A percentile compares a stretch with the other conserved stretches of the same genome.
phyloP scores from a whole-genome alignment of 2,113 vertebrate genomes.

The Hepsetus odoe region DNA sequence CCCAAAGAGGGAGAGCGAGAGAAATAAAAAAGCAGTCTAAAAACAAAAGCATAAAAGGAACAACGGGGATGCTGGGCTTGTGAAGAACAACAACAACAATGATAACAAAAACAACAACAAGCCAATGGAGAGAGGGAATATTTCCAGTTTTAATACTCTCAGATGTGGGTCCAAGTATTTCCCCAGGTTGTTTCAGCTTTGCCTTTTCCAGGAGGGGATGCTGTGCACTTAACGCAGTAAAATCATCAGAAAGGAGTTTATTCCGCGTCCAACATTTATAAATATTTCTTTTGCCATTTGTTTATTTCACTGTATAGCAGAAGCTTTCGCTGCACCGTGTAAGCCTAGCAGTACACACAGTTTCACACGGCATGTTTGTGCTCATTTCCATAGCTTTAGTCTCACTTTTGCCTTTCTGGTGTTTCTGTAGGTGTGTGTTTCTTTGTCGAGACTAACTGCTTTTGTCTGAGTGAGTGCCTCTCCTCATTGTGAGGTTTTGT shows the following conservation, averaged over 20 bases:
- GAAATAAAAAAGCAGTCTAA: neutral
- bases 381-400: neutral
- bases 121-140: neutral
- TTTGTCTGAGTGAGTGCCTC: neutral
- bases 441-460: neutral
- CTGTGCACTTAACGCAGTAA: neutral
- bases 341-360: conserved; percentile 1
- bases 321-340: neutral
- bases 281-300: neutral
- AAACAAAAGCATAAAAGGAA: conserved; percentile 14
- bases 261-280: neutral
- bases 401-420: neutral
- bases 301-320: neutral
- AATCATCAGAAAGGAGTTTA: neutral
- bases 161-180: conserved; percentile 7
- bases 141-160: neutral
- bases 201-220: neutral
- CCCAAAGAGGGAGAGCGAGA: neutral
- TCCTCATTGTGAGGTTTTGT: neutral
- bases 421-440: neutral
- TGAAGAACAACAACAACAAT: neutral
- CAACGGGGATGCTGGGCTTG: neutral
- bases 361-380: neutral
- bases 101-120: neutral
- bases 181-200: neutral